Conservation (phyloP, 2,888 invertebrate genomes). For the Alloplasta piceator region DNA sequence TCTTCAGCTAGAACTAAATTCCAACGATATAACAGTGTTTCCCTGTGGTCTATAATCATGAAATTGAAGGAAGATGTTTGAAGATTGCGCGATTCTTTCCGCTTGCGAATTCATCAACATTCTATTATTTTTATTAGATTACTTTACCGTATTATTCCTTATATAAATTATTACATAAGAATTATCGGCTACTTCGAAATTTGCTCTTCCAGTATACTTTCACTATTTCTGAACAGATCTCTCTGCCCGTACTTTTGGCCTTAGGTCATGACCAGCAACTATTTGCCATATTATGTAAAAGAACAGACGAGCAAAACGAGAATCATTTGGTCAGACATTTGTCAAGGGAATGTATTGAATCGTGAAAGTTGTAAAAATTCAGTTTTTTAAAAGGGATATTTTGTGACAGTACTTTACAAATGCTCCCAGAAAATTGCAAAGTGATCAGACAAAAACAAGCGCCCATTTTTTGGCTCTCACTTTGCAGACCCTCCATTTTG, state of each 20-base stretch:
- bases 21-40: background rate
- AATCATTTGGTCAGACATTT: conserved; percentile 5
- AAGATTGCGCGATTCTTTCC: conserved; percentile 2
- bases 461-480: too few relatives aligned
- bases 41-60: background rate
- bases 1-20: background rate
- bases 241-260: conserved; percentile 15
- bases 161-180: conserved; percentile 37
- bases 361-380: too few relatives aligned
- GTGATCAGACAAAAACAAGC: too few relatives aligned
- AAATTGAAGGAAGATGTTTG: conserved; percentile 8
- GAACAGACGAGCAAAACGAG: background rate
- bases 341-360: too few relatives aligned
- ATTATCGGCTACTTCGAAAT: conserved; percentile 31
- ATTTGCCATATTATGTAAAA: background rate
- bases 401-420: too few relatives aligned
- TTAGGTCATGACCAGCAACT: conserved; percentile 52
- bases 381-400: too few relatives aligned
- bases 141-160: conserved; percentile 5
- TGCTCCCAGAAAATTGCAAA: too few relatives aligned
- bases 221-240: conserved; percentile 32
- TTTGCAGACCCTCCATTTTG: too few relatives aligned
- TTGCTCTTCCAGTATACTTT: conserved; percentile 47
- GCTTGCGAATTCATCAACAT: conserved; percentile 32
- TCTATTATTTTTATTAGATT: conserved; percentile 25